These are phyloP conservation scores for Squalus acanthias DNA, from an alignment of 2,797 vertebrate genomes.

Conservation along the genomic window DNA sequence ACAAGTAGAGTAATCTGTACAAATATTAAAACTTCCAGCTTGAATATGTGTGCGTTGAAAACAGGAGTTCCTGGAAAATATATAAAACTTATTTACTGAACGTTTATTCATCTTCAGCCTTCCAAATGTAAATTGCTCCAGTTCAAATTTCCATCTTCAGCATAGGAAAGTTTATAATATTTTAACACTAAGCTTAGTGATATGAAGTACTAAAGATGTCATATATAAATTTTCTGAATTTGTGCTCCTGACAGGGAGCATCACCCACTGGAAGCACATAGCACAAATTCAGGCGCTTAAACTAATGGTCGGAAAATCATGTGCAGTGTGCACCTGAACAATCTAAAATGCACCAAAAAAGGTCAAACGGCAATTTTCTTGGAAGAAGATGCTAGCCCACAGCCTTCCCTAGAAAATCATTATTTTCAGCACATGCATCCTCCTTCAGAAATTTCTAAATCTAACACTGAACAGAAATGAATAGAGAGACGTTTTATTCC, in stretches of 20 bases:
- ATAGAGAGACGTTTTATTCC: background rate
- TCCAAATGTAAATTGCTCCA: no score
- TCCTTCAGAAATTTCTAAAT: background rate
- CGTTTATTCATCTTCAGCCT: no score
- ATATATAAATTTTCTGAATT: background rate
- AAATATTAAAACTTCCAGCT: no score
- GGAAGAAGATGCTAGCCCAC: background rate
- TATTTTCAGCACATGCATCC: no score
- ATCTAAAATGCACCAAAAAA: background rate
- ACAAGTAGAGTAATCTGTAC: no score
- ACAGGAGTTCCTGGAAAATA: no score
- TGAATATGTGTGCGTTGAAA: no score
- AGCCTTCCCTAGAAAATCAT: background rate
- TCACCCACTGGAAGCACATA: background rate
- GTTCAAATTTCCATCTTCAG: no score
- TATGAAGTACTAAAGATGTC: background rate
- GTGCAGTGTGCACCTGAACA: background rate
- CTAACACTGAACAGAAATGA: background rate
- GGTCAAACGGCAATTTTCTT: background rate
- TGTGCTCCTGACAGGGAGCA: background rate
- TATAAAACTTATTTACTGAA: no score
- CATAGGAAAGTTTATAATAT: no score
- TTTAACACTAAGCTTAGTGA: background rate
- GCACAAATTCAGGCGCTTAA: background rate
- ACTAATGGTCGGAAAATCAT: background rate